These are phyloP conservation scores for Alectoris magna DNA, from an alignment of 2,797 vertebrate genomes.

Conservation along the genomic window DNA sequence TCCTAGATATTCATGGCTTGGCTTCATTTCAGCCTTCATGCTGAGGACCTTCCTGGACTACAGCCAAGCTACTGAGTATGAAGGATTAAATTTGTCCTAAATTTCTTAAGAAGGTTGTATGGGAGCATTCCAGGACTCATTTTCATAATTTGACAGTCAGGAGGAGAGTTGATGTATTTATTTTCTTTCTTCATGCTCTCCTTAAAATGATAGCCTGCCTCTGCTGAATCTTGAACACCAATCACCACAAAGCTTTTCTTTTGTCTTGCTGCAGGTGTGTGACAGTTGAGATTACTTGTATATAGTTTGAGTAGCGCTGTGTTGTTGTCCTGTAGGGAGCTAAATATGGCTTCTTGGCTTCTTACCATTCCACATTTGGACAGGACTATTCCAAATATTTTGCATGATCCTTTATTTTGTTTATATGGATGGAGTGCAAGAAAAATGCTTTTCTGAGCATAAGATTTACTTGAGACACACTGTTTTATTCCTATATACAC, in stretches of 20 bases:
- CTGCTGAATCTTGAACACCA: conserved; percentile 17
- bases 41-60: conserved; percentile 63
- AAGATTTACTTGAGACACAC: not conserved
- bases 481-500: not conserved
- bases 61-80: conserved; percentile 58
- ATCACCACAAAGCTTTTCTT: conserved; percentile 9
- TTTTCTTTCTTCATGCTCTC: conserved; percentile 32
- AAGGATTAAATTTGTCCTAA: conserved; percentile 69
- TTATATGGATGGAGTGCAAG: not conserved
- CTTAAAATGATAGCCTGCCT: conserved; percentile 43
- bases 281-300: not conserved
- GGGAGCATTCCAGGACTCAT: conserved; percentile 62
- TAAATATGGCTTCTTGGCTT: not conserved
- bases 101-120: conserved; percentile 55
- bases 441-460: not conserved
- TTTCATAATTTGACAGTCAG: conserved; percentile 69
- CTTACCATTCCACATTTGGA: not conserved
- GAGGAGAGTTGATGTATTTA: conserved; percentile 65
- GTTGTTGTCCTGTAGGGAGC: not conserved
- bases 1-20: conserved; percentile 31
- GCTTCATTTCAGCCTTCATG: conserved; percentile 46
- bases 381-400: conserved; percentile 19
- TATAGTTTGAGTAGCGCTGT: not conserved
- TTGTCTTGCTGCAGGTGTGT: conserved; percentile 33
- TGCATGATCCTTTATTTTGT: not conserved